phyloP scores from a whole-genome alignment of 2,888 invertebrate genomes.

The Halocaridina rubra region DNA sequence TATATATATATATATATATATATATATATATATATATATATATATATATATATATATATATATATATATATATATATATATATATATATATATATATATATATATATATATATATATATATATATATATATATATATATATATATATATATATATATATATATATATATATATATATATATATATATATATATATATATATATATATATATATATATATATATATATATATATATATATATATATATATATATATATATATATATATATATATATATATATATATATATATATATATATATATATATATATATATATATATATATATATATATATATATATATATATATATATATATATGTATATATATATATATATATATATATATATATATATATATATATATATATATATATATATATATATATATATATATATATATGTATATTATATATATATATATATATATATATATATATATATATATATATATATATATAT shows the following conservation, averaged over 20 bases:
- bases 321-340: neutral
- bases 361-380: slow-evolving; percentile 20
- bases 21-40: no score
- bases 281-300: neutral
- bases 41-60: no score
- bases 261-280: slow-evolving; percentile 1
- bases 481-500: no score
- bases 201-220: neutral
- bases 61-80: no score
- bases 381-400: slow-evolving; percentile 17
- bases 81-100: no score
- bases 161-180: neutral
- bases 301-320: neutral
- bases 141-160: neutral
- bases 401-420: slow-evolving; percentile 7
- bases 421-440: neutral
- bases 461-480: neutral
- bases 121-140: neutral
- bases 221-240: neutral
- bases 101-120: no score
- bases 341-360: neutral
- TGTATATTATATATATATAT: neutral
- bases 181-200: neutral
- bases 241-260: neutral
- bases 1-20: no score